phyloP scores from a whole-genome alignment of 2,888 invertebrate genomes.

The Zonitis immaculata region DNA sequence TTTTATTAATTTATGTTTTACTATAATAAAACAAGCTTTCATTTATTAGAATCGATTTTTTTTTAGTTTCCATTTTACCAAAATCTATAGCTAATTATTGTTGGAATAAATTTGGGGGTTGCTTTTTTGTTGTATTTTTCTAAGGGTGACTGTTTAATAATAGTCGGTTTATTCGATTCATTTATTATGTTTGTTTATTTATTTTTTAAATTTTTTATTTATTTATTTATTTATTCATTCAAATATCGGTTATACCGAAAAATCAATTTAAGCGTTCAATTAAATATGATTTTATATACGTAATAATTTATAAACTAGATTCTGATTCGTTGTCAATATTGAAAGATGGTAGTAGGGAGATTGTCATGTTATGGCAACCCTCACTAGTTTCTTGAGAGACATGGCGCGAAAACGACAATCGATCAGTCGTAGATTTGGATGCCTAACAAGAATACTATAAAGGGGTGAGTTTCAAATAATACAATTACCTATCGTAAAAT shows the following conservation, averaged over 20 bases:
- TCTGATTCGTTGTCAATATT: constrained; percentile 23
- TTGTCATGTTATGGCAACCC: constrained; percentile 21
- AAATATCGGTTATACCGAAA: no score
- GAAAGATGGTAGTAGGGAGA: constrained; percentile 21
- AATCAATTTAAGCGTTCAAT: neutral
- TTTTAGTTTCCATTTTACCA: neutral
- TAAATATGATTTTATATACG: constrained; percentile 16
- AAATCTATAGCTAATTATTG: no score
- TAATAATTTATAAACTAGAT: constrained; percentile 16
- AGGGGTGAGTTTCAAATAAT: neutral
- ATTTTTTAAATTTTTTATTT: no score
- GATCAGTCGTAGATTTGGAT: neutral
- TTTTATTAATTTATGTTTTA: constrained; percentile 12
- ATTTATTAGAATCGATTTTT: neutral
- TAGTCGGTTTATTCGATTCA: no score
- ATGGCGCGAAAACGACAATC: constrained; percentile 21
- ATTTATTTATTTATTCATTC: neutral
- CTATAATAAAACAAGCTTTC: constrained; percentile 6
- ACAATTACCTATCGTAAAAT: no score
- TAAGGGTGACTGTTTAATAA: no score
- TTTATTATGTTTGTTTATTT: no score
- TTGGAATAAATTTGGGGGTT: no score
- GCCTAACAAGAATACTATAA: neutral
- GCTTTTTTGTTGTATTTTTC: no score
- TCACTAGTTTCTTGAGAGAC: constrained; percentile 18